A percentile compares a stretch with the other conserved stretches of the same genome.
Conservation (phyloP, 1,140 invertebrate genomes). For the Galleria mellonella region DNA sequence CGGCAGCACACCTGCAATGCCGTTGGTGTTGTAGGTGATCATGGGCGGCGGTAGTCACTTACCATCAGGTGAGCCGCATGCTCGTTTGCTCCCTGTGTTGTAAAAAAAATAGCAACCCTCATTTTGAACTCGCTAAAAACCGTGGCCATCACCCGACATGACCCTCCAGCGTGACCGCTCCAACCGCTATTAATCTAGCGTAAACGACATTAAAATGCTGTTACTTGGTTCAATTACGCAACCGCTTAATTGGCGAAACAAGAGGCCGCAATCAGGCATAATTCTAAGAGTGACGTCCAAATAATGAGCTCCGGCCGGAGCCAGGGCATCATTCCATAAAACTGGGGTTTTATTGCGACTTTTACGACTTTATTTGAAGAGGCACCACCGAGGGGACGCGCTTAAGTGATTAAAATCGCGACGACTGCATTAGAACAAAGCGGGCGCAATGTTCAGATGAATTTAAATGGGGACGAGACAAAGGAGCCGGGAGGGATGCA, state of each 20-base stretch:
- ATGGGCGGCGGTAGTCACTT: no score
- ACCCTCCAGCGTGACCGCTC: no score
- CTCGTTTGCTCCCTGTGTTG: no score
- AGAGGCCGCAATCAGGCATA: slow-evolving; percentile 13
- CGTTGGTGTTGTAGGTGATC: no score
- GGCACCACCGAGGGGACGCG: slow-evolving; percentile 22
- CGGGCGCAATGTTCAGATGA: slow-evolving; percentile 51
- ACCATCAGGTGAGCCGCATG: no score
- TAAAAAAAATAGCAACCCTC: background rate
- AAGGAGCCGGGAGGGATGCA: slow-evolving; percentile 24
- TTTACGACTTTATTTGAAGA: slow-evolving; percentile 31
- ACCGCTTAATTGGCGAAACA: slow-evolving; percentile 25
- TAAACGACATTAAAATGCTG: background rate
- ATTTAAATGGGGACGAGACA: slow-evolving; percentile 53
- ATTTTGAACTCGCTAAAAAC: no score
- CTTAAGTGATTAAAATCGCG: slow-evolving; percentile 61
- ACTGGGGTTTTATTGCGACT: slow-evolving; percentile 22
- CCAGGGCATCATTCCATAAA: background rate
- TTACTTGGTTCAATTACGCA: slow-evolving; percentile 25
- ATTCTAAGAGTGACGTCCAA: slow-evolving; percentile 10
- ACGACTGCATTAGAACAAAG: slow-evolving; percentile 41
- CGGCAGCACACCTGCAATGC: no score
- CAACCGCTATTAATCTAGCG: no score
- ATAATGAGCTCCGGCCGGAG: slow-evolving; percentile 18
- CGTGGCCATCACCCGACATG: no score